Conservation (phyloP, 2,888 invertebrate genomes). For the Caenorhabditis imperialis region DNA sequence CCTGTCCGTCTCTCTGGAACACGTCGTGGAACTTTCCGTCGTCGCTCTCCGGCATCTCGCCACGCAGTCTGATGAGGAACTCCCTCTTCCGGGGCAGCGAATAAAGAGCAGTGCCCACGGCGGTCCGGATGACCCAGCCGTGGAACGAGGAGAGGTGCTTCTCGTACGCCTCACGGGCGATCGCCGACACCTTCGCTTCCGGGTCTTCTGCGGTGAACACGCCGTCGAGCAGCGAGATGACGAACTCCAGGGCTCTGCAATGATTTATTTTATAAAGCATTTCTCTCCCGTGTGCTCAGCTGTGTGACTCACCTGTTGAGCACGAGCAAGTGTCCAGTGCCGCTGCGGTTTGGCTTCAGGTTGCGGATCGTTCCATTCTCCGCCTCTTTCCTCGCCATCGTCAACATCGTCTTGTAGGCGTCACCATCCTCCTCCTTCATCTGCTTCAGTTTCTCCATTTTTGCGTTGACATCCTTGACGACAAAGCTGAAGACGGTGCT, state of each 20-base stretch:
- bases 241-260: slow-evolving; percentile 49
- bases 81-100: slow-evolving; percentile 32
- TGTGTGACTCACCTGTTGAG: slow-evolving; percentile 38
- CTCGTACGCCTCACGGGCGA: slow-evolving; percentile 31
- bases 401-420: slow-evolving; percentile 29
- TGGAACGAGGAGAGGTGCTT: slow-evolving; percentile 29
- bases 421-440: slow-evolving; percentile 14
- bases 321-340: slow-evolving; percentile 45
- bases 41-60: slow-evolving; percentile 20
- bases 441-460: slow-evolving; percentile 19
- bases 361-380: slow-evolving; percentile 32
- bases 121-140: slow-evolving; percentile 20
- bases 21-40: slow-evolving; percentile 28
- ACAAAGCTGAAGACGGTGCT: slow-evolving; percentile 42
- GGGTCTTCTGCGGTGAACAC: slow-evolving; percentile 26
- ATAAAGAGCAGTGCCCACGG: slow-evolving; percentile 22
- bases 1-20: slow-evolving; percentile 23
- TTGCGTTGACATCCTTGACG: slow-evolving; percentile 30
- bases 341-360: slow-evolving; percentile 45
- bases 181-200: slow-evolving; percentile 2
- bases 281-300: too few relatives aligned
- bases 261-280: too few relatives aligned
- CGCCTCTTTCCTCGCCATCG: slow-evolving; percentile 32
- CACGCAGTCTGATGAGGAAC: slow-evolving; percentile 34
- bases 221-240: slow-evolving; percentile 34